Conservation (phyloP, 2,113 vertebrate species). For the Rhea pennata region DNA sequence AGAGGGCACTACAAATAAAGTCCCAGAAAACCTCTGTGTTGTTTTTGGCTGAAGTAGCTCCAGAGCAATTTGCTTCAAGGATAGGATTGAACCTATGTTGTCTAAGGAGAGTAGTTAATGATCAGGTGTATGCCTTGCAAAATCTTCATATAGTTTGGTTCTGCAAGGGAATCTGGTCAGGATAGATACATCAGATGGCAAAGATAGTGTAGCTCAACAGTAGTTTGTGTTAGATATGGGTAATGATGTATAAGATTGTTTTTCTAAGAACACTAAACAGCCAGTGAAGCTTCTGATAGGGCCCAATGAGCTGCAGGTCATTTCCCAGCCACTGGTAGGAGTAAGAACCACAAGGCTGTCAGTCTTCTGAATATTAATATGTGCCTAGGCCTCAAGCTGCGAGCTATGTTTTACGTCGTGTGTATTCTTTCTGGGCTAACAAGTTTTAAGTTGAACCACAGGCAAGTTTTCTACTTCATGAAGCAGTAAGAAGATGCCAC, state of each 20-base stretch:
- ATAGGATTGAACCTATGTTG: background rate
- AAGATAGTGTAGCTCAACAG: background rate
- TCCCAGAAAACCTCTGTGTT: background rate
- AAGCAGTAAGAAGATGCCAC: background rate
- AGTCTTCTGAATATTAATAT: background rate
- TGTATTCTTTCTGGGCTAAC: background rate
- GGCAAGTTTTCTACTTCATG: background rate
- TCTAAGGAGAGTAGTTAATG: background rate
- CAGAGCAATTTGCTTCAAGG: background rate
- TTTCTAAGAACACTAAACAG: background rate
- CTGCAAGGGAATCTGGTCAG: background rate
- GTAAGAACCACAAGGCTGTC: background rate
- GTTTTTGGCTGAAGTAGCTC: background rate
- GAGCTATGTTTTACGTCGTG: background rate
- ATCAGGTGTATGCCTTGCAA: background rate
- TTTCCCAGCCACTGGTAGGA: background rate
- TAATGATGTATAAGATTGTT: background rate
- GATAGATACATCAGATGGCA: background rate
- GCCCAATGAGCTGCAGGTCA: background rate
- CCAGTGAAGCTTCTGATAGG: background rate
- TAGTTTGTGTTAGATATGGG: background rate
- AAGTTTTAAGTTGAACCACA: conserved; percentile 19
- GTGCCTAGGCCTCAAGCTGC: background rate
- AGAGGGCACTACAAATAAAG: background rate
- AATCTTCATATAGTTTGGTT: background rate